These are phyloP conservation scores for Keiferia lycopersicella DNA, from an alignment of 2,888 invertebrate genomes.

Conservation along the genomic window DNA sequence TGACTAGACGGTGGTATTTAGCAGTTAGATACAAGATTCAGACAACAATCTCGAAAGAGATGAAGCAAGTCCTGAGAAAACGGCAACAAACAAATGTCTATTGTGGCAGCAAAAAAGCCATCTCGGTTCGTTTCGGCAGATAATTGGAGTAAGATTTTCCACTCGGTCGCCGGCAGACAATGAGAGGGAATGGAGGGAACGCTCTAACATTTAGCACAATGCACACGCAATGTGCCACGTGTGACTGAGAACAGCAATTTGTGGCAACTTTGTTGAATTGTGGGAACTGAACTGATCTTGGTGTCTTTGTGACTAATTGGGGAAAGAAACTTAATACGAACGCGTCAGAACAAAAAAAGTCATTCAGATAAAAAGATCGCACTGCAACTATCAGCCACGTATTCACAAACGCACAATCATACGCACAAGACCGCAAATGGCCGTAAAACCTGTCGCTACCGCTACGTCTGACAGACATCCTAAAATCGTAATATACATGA, in stretches of 20 bases:
- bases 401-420: too few relatives aligned
- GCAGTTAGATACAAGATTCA: background rate
- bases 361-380: background rate
- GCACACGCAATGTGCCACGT: conserved; percentile 43
- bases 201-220: conserved; percentile 59
- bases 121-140: conserved; percentile 49
- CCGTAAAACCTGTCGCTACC: too few relatives aligned
- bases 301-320: conserved; percentile 17
- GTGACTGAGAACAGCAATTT: conserved; percentile 38
- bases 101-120: conserved; percentile 45
- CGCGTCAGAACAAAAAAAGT: conserved; percentile 10
- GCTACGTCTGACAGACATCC: too few relatives aligned
- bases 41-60: conserved; percentile 21
- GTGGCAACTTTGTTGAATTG: conserved; percentile 15
- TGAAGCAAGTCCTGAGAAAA: conserved; percentile 30
- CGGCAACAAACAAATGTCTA: conserved; percentile 38
- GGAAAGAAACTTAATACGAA: background rate
- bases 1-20: background rate
- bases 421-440: too few relatives aligned
- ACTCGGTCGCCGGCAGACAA: conserved; percentile 55
- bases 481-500: too few relatives aligned
- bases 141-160: conserved; percentile 69
- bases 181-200: conserved; percentile 57
- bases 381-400: background rate
- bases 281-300: conserved; percentile 20